Percentiles rank a stretch among this genome's conserved stretches.
Evolutionary conservation across 1,140 invertebrate species (phyloP).

Genomic region (Lamellibrachia luymesi): DNA sequence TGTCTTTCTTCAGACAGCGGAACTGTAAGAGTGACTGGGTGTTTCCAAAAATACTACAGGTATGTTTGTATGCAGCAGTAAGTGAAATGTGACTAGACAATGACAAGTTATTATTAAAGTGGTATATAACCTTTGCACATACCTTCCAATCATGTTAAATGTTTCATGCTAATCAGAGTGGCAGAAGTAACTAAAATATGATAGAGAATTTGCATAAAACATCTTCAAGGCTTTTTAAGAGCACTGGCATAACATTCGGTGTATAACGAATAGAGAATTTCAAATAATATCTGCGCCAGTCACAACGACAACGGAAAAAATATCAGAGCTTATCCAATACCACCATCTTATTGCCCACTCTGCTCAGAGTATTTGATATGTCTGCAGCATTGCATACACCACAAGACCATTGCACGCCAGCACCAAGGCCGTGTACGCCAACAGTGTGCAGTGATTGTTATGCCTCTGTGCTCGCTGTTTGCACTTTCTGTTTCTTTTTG

Average conservation of each 20-base stretch:
- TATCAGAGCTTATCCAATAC: not conserved
- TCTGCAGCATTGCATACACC: not conserved
- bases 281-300: not conserved
- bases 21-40: not conserved
- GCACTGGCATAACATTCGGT: not conserved
- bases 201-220: not conserved
- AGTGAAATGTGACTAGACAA: not conserved
- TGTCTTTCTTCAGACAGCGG: not conserved
- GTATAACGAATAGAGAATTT: not conserved
- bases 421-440: not conserved
- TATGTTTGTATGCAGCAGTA: not conserved
- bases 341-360: not conserved
- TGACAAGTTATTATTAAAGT: not conserved
- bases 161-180: not conserved
- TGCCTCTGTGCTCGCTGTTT: not conserved
- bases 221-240: not conserved
- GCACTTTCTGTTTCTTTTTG: slow-evolving; percentile 19
- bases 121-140: not conserved
- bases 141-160: not conserved
- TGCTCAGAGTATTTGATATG: not conserved
- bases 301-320: not conserved
- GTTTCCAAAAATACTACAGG: not conserved
- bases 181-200: not conserved
- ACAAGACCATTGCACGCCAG: not conserved
- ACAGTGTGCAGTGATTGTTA: not conserved